Conservation (phyloP, 2,113 vertebrate genomes). For the Rattus norvegicus region GRCr8 NC_086030.1:33391001-33391500, state of each 20-base stretch:
- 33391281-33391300: too few species aligned
- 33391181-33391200: not conserved
- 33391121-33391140: not conserved
- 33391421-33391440: not conserved
- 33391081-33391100: not conserved
- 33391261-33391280: not conserved
- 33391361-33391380: too few species aligned
- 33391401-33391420: not conserved
- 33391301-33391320: too few species aligned
- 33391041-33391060: not conserved
- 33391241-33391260: not conserved
- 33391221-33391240: not conserved
- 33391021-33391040: not conserved
- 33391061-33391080: not conserved
- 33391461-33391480: not conserved
- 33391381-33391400: too few species aligned
- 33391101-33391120: not conserved
- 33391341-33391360: too few species aligned
- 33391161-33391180: not conserved
- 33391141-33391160: not conserved
- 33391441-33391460: not conserved
- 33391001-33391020: not conserved
- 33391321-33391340: too few species aligned
- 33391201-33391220: not conserved
- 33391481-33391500: not conserved